Evolutionary conservation across 2,113 vertebrate genomes (phyloP).

Genomic region (Galeopterus variegatus): DNA sequence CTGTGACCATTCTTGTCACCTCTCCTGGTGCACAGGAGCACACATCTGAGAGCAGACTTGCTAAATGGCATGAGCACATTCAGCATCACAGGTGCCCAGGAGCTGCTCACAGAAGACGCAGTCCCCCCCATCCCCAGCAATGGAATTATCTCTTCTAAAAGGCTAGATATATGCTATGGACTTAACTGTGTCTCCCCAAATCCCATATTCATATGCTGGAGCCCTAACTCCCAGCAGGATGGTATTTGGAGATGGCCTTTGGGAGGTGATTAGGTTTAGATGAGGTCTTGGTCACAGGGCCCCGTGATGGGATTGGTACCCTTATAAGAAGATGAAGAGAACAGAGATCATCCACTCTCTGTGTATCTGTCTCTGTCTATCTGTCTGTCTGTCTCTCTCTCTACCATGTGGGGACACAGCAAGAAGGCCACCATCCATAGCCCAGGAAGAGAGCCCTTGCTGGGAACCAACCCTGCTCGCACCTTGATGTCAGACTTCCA

Average conservation of each 20-base stretch:
- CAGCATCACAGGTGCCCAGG: too few relatives aligned
- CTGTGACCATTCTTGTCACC: too few relatives aligned
- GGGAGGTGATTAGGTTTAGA: neutral
- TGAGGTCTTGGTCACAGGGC: neutral
- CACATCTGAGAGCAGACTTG: neutral
- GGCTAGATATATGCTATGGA: neutral
- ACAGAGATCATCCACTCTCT: neutral
- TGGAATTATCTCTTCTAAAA: neutral
- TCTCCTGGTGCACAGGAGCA: neutral
- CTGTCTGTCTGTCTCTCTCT: neutral
- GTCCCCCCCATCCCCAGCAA: neutral
- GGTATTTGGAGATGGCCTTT: neutral
- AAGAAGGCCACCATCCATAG: neutral
- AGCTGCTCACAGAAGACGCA: too few relatives aligned
- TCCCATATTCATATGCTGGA: neutral
- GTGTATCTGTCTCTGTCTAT: too few relatives aligned
- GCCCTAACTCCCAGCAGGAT: too few relatives aligned
- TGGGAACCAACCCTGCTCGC: too few relatives aligned
- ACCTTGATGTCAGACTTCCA: neutral
- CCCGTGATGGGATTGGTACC: neutral
- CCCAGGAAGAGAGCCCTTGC: neutral
- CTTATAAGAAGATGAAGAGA: neutral
- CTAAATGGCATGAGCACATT: neutral
- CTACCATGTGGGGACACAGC: fast-evolving
- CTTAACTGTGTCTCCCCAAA: neutral